These are phyloP conservation scores for Channa maculata DNA, from an alignment of 2,113 vertebrate genomes.

Conservation along the genomic window DNA sequence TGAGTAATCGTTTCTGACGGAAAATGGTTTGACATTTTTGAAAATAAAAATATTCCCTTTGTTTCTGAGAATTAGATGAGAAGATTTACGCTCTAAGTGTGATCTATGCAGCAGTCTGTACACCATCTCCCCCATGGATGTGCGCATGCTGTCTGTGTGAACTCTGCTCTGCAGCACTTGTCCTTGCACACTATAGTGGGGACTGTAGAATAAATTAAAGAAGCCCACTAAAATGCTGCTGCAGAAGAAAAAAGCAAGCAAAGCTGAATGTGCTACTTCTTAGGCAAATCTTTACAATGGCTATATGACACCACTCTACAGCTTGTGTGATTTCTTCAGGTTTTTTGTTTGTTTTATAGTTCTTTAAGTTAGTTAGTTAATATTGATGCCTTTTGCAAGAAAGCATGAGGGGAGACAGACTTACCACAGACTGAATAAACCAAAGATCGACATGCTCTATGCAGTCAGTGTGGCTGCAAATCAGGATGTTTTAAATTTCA, in stretches of 20 bases:
- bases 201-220: not conserved
- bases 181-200: not conserved
- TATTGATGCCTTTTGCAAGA: too few relatives aligned
- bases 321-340: not conserved
- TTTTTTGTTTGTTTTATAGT: not conserved
- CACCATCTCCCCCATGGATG: not conserved
- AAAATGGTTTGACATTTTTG: not conserved
- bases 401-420: too few relatives aligned
- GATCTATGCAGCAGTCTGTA: too few relatives aligned
- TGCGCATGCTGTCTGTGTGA: not conserved
- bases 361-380: not conserved
- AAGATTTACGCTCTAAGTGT: not conserved
- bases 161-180: not conserved
- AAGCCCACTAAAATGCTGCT: not conserved
- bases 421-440: too few relatives aligned
- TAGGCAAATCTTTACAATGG: not conserved
- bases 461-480: too few relatives aligned
- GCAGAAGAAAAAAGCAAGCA: not conserved
- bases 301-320: not conserved
- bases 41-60: not conserved
- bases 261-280: not conserved
- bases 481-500: too few relatives aligned
- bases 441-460: too few relatives aligned
- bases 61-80: not conserved
- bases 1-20: not conserved